Evolutionary conservation across 1,140 invertebrate species (phyloP).

Genomic region (Microplitis mediator): DNA sequence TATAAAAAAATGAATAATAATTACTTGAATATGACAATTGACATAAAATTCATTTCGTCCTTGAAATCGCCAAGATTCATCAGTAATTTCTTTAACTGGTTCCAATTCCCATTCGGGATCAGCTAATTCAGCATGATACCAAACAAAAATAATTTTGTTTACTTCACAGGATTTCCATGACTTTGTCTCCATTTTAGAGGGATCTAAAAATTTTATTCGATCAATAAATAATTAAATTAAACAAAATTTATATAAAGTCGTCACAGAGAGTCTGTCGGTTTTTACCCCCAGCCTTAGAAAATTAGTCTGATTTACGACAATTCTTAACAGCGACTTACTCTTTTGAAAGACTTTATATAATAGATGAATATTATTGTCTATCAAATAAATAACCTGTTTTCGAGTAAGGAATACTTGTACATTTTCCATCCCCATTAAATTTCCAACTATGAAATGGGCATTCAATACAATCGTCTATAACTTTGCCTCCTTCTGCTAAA

Average conservation of each 20-base stretch:
- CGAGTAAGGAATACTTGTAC: slow-evolving; percentile 73
- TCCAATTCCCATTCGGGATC: slow-evolving; percentile 75
- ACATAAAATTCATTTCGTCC: slow-evolving; percentile 80
- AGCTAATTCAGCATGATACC: slow-evolving; percentile 79
- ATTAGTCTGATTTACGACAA: neutral
- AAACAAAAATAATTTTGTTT: slow-evolving; percentile 80
- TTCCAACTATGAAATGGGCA: slow-evolving; percentile 90
- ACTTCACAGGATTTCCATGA: slow-evolving; percentile 72
- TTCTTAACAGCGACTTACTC: neutral
- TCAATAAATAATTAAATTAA: neutral
- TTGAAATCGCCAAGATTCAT: slow-evolving; percentile 69
- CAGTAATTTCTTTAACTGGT: slow-evolving; percentile 63
- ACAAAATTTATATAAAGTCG: neutral
- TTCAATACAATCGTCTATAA: slow-evolving; percentile 78
- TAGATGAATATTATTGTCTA: neutral
- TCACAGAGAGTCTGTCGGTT: too few relatives aligned
- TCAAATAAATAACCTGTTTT: slow-evolving; percentile 60
- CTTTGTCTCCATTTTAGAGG: slow-evolving; percentile 67
- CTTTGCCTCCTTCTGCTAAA: slow-evolving; percentile 76
- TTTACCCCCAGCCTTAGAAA: too few relatives aligned
- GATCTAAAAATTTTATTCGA: slow-evolving; percentile 61
- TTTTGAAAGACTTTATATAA: neutral
- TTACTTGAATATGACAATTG: slow-evolving; percentile 74
- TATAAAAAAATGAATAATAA: too few relatives aligned
- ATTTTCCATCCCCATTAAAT: slow-evolving; percentile 77